phyloP scores from a whole-genome alignment of 2,113 vertebrate species.

The Percopsis transmontana region DNA sequence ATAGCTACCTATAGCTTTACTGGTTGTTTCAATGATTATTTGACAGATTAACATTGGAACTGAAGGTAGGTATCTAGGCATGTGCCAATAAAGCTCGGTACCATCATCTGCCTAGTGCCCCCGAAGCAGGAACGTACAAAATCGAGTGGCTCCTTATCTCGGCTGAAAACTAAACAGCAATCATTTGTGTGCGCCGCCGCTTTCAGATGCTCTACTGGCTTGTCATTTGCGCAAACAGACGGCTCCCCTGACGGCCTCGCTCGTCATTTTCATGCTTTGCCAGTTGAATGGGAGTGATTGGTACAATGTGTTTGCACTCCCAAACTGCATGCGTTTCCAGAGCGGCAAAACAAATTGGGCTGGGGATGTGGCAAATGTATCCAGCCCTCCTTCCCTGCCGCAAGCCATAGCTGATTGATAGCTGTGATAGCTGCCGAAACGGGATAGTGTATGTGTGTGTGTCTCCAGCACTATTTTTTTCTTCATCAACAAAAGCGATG shows the following conservation, averaged over 20 bases:
- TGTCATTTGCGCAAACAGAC: constrained; percentile 39
- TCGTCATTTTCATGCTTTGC: constrained; percentile 52
- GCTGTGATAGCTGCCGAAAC: constrained; percentile 47
- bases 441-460: constrained; percentile 9
- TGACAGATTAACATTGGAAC: too few species aligned
- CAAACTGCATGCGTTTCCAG: constrained; percentile 34
- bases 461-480: not conserved
- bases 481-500: not conserved
- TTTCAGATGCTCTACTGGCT: not conserved
- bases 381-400: constrained; percentile 57
- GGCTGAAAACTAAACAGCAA: constrained; percentile 20
- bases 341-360: constrained; percentile 66
- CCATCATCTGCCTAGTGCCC: not conserved
- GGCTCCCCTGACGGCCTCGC: constrained; percentile 29
- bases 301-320: constrained; percentile 50
- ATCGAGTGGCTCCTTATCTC: constrained; percentile 13
- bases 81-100: not conserved
- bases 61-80: too few species aligned
- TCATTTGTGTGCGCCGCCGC: constrained; percentile 4
- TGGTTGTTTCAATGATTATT: too few species aligned
- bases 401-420: constrained; percentile 65
- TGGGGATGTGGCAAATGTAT: constrained; percentile 63
- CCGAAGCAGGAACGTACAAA: constrained; percentile 8
- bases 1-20: not conserved
- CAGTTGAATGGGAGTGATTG: constrained; percentile 44